Base-by-base conservation (phyloP, 2,113 vertebrate species). In the Alethe castanea region DNA sequence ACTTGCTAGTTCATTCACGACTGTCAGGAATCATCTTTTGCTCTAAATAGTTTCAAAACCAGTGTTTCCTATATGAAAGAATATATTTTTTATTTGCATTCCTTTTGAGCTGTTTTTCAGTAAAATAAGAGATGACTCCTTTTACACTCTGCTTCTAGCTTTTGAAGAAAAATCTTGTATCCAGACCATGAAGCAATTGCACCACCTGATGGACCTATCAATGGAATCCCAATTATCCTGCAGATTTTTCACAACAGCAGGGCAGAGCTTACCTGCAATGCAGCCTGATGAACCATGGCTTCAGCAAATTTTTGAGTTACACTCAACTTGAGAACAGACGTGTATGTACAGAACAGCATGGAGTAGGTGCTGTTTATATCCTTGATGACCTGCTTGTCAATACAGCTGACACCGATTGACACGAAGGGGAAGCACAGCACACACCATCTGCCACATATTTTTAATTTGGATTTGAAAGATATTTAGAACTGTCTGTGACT, bases 131-230 rank as follows among this genome's bases (percentile, higher is more conserved):
- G 36, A 77, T 47, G 2, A 47, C 6, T 88, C 31, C n/a, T 69
- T 65, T 90, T 47, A 60, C n/a, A 88, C 7, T 14, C 53, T 38
- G 12, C 36, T 93, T 45, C 62, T 26, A 73, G 48, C 16, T 47
- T 90, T 66, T 65, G 18, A 80, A 69, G 71, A 80, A 86, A 85
- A 82, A 62, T 80, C 59, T 82, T 33, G 4, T 15, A 85, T 17
- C 36, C 38, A 86, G 66, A 78, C 59, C 64, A 72, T 88, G 96
- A 82, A 97, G 90, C 96, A 96, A 96, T 96, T 95, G 94, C 96
- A 96, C 96, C 95, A 90, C 81, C 96, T 85, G 66, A 97, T 96
- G 96, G 95, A 94, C 47, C 66, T 53, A n/a, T 9, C 60, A 65
- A 65, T 31, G 54, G 82, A 88, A 88, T 90, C 40, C 36, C 9